Evolutionary conservation across 2,888 invertebrate genomes (phyloP).

Genomic region (Caenorhabditis wallacei): DNA sequence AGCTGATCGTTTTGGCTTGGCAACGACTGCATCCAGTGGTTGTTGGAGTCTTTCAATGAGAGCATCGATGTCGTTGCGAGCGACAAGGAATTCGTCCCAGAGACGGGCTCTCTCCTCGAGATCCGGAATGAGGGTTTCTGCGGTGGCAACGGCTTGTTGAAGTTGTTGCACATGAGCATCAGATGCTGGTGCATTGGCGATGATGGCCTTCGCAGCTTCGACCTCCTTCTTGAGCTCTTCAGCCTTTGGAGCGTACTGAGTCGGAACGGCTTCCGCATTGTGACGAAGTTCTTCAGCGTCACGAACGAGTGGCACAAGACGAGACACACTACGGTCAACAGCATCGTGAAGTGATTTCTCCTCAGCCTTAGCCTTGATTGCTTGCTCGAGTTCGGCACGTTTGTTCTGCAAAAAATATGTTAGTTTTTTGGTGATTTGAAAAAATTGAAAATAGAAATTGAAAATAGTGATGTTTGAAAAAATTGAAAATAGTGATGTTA

Average conservation of each 20-base stretch:
- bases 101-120: slow-evolving; percentile 69
- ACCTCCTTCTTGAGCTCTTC: slow-evolving; percentile 65
- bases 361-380: slow-evolving; percentile 42
- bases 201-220: slow-evolving; percentile 49
- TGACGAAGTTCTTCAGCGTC: slow-evolving; percentile 66
- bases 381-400: slow-evolving; percentile 53
- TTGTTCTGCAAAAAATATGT: slow-evolving; percentile 51
- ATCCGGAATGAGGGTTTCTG: slow-evolving; percentile 62
- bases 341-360: slow-evolving; percentile 51
- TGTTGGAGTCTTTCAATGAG: slow-evolving; percentile 55
- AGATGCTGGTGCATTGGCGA: slow-evolving; percentile 40
- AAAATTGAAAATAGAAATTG: slow-evolving; percentile 4
- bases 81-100: slow-evolving; percentile 73
- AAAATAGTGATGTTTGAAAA: slow-evolving; percentile 22
- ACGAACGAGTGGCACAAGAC: slow-evolving; percentile 68
- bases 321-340: slow-evolving; percentile 49
- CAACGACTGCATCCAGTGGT: slow-evolving; percentile 60
- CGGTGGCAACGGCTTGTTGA: slow-evolving; percentile 57
- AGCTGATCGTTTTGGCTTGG: slow-evolving; percentile 60
- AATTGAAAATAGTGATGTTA: slow-evolving; percentile 28
- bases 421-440: slow-evolving; percentile 34
- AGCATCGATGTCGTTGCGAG: slow-evolving; percentile 68
- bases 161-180: slow-evolving; percentile 63
- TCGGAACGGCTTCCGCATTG: slow-evolving; percentile 71
- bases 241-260: slow-evolving; percentile 66